Conservation (phyloP, 2,888 invertebrate genomes). For the Kuschelorhynchus macadamiae region DNA sequence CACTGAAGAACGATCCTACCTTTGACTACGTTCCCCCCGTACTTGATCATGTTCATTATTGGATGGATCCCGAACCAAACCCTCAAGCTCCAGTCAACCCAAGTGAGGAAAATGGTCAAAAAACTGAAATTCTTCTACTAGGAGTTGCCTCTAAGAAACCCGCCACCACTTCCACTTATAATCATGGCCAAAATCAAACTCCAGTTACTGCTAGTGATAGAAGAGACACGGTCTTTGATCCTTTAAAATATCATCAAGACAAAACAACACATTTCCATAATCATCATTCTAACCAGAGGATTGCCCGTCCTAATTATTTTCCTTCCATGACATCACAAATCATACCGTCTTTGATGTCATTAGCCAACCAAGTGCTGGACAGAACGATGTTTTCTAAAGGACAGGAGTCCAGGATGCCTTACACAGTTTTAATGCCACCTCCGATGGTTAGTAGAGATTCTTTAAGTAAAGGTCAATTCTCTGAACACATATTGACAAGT, state of each 20-base stretch:
- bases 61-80: constrained; percentile 77
- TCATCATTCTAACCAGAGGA: constrained; percentile 63
- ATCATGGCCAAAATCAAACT: neutral
- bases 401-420: constrained; percentile 70
- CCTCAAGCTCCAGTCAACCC: constrained; percentile 69
- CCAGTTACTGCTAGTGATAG: constrained; percentile 25
- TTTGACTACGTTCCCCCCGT: constrained; percentile 89
- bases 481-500: constrained; percentile 16
- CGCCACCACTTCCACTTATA: constrained; percentile 64
- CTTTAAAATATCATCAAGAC: constrained; percentile 67
- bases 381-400: constrained; percentile 64
- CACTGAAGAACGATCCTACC: constrained; percentile 86
- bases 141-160: constrained; percentile 80
- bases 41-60: constrained; percentile 84
- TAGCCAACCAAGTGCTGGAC: constrained; percentile 54
- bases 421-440: constrained; percentile 80
- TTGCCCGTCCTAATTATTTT: constrained; percentile 63
- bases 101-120: constrained; percentile 57
- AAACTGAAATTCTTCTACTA: constrained; percentile 75
- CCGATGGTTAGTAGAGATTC: constrained; percentile 64
- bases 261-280: constrained; percentile 58
- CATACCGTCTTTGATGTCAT: constrained; percentile 59
- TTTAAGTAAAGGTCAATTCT: neutral
- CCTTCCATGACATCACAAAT: constrained; percentile 65
- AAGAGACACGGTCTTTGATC: constrained; percentile 29